Base-by-base conservation (phyloP, 1,140 invertebrate genomes). In the Trachymyrmex cornetzi region DNA sequence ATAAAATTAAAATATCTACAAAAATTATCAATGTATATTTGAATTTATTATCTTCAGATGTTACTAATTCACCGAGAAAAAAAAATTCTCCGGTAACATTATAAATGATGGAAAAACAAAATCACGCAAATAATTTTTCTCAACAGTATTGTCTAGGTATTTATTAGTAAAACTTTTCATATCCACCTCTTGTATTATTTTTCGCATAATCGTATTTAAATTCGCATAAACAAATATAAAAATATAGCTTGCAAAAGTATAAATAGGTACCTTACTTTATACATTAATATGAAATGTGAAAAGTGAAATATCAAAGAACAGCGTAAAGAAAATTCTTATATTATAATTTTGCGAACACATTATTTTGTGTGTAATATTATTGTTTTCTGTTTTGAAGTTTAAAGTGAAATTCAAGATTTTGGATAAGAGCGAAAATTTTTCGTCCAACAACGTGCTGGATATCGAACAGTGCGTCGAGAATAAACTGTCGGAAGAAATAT, bases 351-450 rank as follows among this genome's bases (percentile, higher is more conserved):
- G n/a, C 30, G 0, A 16, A 19, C 14, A 59, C 27, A 44, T 72
- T 59, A 1, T 19, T 82, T 82, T 55, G 14, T 5, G 0, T 57
- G 9, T 22, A 11, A 82, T 64, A 64, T 77, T 24, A 19, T 11
- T 48, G 9, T 77, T 27, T 38, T n/a, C 12, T 66, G 2, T 64
- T 24, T 77, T 63, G 4, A 7, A 90, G 89, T 57, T 88, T 61
- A 90, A 88, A 61, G 84, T 90, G 63, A 90, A 90, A n/a, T 86
- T 50, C 2, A 86, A 90, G 24, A 57, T 90, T 6, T 59, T 86
- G 3, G 86, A 91, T 53, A 82, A 90, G 75, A 91, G 86, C 24
- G 89, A 90, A 48, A 74, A 88, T 38, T 91, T 90, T 30, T 90
- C 89, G 16, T 27, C 50, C 5, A 53, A 77, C 81, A 82, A 90